A percentile compares a stretch with the other conserved stretches of the same genome.
These are phyloP conservation scores for Capromys pilorides DNA, from an alignment of 2,797 vertebrate genomes.

Conservation along the genomic window DNA sequence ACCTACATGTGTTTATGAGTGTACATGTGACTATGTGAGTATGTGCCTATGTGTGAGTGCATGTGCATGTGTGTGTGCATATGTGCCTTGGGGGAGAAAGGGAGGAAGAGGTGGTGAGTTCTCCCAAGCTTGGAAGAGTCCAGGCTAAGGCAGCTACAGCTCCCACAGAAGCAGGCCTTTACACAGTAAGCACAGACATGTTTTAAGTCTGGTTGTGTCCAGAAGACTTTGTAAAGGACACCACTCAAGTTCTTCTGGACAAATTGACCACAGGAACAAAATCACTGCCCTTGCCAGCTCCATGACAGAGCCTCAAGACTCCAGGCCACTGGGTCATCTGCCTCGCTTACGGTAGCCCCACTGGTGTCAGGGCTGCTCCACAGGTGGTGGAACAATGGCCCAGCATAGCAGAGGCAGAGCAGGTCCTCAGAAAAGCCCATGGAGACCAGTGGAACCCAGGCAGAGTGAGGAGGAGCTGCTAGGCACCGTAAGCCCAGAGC, in stretches of 20 bases:
- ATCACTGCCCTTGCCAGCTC: not conserved
- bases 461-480: too few relatives aligned
- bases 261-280: not conserved
- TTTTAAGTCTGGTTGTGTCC: not conserved
- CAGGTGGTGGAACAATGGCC: rapidly evolving
- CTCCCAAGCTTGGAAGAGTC: not conserved
- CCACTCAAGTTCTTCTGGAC: not conserved
- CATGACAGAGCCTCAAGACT: not conserved
- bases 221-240: not conserved
- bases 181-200: rapidly evolving
- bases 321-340: rapidly evolving
- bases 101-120: rapidly evolving
- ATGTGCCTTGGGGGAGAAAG: rapidly evolving
- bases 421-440: not conserved
- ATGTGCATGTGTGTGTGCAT: too few relatives aligned
- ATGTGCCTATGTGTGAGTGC: not conserved
- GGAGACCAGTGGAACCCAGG: rapidly evolving
- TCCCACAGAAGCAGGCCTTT: not conserved
- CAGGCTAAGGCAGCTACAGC: not conserved
- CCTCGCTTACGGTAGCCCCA: rapidly evolving
- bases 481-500: not conserved
- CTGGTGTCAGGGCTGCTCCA: not conserved
- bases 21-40: not conserved
- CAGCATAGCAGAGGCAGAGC: not conserved
- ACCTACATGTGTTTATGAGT: too few relatives aligned